Evolutionary conservation across 2,113 vertebrate genomes (phyloP), one percentile per base, ranked within the genome.

Genomic region (Maccullochella peelii): DNA sequence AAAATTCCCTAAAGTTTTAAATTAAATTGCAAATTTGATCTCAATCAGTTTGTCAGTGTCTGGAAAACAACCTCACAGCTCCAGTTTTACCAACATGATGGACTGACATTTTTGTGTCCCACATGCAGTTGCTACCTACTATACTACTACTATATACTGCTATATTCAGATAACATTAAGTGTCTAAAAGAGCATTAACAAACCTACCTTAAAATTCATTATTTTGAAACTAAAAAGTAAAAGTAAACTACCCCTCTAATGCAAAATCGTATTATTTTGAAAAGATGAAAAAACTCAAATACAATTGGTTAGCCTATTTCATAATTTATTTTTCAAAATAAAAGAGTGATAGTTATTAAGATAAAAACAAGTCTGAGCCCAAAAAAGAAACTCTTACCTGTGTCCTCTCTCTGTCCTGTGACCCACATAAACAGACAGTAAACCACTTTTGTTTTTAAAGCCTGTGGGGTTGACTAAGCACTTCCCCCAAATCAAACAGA

Each of bases 401-500:
- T 73, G 68, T 73, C 68, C 66, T 44, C 25, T 73, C 49, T 65
- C 75, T 79, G 69, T 77, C 25, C 82, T 73, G 75, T 61, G 62
- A 78, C 77, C 77, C 54, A 77, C 58, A 84, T 77, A 49, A 80
- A 77, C 73, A 80, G 71, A 69, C 50, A 14, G 65, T 49, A 54
- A 76, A 85, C 6, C 61, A 27, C 79, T 61, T 57, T 21, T 84
- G 86, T 68, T 88, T 93, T 90, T 92, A 84, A 91, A 91, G 88
- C 54, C 36, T 84, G 47, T 33, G 57, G 67, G 54, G 69, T 70
- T 76, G 65, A 73, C 49, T 55, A 50, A 87, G 89, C 79, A 80
- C 89, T 68, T 83, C 89, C 91, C 90, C 86, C 88, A 91, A 86
- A 84, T 33, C 76, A 87, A 87, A 86, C 71, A 93, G 57, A 84